phyloP scores from a whole-genome alignment of 2,888 invertebrate species.

The Lochmaea crataegi region DNA sequence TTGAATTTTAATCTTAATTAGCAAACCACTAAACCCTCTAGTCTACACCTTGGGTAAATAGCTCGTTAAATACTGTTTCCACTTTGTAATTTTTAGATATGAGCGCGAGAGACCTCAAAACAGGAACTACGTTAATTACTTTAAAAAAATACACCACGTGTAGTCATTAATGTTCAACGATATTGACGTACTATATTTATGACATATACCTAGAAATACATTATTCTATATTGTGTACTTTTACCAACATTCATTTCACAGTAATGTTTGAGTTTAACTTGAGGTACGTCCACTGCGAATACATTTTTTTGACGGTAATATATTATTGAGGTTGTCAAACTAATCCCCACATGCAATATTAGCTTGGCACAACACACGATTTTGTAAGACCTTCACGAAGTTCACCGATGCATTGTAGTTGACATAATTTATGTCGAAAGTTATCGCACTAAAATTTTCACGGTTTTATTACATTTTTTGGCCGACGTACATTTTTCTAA shows the following conservation, averaged over 20 bases:
- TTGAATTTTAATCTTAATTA: not conserved
- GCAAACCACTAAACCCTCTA: constrained; percentile 4
- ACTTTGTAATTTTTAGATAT: not conserved
- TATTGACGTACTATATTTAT: not conserved
- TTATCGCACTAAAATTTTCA: too few species aligned
- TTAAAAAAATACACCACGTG: not conserved
- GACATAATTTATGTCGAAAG: too few species aligned
- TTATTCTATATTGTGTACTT: not conserved
- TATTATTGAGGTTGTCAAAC: too few species aligned
- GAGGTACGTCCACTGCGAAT: too few species aligned
- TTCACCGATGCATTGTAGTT: too few species aligned
- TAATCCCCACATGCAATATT: too few species aligned
- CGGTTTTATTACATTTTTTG: too few species aligned
- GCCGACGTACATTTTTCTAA: too few species aligned
- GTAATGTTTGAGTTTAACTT: too few species aligned
- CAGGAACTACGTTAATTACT: not conserved
- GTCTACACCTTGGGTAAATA: not conserved
- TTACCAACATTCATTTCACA: not conserved
- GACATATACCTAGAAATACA: not conserved
- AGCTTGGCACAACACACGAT: too few species aligned
- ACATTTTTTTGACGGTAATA: too few species aligned
- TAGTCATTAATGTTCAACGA: constrained; percentile 2
- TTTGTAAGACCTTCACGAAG: too few species aligned
- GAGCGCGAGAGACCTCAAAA: not conserved
- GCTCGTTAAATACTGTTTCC: not conserved